phyloP scores from a whole-genome alignment of 2,888 invertebrate genomes.

The Spodoptera littoralis region DNA sequence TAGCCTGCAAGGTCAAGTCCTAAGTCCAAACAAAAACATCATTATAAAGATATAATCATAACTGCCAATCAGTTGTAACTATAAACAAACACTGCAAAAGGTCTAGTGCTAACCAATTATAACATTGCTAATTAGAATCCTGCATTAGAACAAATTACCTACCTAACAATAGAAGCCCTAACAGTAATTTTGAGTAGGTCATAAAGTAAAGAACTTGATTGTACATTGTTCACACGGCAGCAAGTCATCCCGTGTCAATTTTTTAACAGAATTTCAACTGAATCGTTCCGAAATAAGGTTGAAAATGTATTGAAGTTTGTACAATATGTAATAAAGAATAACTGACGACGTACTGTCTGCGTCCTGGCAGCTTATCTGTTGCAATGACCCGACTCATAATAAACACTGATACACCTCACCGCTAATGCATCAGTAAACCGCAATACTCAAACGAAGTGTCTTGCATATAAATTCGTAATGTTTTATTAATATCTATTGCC shows the following conservation, averaged over 20 bases:
- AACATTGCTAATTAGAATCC: slow-evolving; percentile 7
- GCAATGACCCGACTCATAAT: slow-evolving; percentile 57
- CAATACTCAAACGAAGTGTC: slow-evolving; percentile 14
- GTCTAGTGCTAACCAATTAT: slow-evolving; percentile 3
- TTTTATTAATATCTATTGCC: slow-evolving; percentile 1
- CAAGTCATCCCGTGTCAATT: no score
- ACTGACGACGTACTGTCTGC: slow-evolving; percentile 74
- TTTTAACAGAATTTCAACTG: no score
- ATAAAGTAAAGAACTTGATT: slow-evolving; percentile 34
- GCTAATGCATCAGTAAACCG: slow-evolving; percentile 28
- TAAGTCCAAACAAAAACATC: slow-evolving; percentile 41
- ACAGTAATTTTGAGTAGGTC: slow-evolving; percentile 14
- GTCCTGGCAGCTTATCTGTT: slow-evolving; percentile 61
- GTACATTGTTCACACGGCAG: slow-evolving; percentile 1
- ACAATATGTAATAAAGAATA: slow-evolving; percentile 45
- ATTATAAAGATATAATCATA: slow-evolving; percentile 22
- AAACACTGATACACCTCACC: slow-evolving; percentile 32
- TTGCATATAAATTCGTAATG: slow-evolving; percentile 9
- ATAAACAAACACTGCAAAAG: slow-evolving; percentile 24
- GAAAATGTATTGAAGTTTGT: no score
- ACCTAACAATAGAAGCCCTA: slow-evolving; percentile 7
- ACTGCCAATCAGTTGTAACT: slow-evolving; percentile 16
- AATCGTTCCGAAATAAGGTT: no score
- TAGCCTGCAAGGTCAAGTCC: slow-evolving; percentile 26
- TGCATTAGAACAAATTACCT: neutral